phyloP scores from a whole-genome alignment of 2,113 vertebrate genomes.

The Grammomys dolichurus region DNA sequence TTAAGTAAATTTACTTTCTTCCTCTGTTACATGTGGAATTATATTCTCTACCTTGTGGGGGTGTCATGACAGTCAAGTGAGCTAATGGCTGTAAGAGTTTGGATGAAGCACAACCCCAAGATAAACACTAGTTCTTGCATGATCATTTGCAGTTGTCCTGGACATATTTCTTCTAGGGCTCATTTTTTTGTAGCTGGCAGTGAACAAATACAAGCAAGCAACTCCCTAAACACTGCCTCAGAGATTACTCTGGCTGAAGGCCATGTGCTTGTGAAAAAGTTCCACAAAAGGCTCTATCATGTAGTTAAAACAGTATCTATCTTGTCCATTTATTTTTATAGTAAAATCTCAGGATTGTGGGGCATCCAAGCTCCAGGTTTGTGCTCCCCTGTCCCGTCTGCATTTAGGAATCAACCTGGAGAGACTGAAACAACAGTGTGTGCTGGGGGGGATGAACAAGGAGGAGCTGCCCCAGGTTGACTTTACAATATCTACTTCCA shows the following conservation, averaged over 20 bases:
- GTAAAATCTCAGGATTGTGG: conserved; percentile 43
- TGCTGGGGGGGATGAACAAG: neutral
- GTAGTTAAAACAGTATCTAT: conserved; percentile 21
- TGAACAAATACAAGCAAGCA: conserved; percentile 56
- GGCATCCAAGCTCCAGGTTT: neutral
- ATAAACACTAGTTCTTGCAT: conserved; percentile 11
- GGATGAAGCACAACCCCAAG: neutral
- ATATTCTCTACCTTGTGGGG: neutral
- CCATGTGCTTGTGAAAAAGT: conserved; percentile 9
- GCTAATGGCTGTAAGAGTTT: neutral
- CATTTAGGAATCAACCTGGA: neutral
- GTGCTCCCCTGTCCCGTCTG: neutral
- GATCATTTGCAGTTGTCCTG: conserved; percentile 37
- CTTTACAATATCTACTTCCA: conserved; percentile 15
- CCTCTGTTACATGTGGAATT: neutral
- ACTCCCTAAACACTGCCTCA: conserved; percentile 33
- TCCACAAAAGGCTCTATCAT: conserved; percentile 21
- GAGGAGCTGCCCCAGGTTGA: neutral
- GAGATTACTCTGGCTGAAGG: conserved; percentile 56
- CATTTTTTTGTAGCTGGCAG: conserved; percentile 60
- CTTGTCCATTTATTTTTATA: conserved; percentile 43
- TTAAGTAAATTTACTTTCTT: neutral
- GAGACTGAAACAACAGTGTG: neutral
- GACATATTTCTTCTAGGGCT: conserved; percentile 9
- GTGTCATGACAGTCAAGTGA: neutral